These are phyloP conservation scores for Hypomecis atomaria DNA, from an alignment of 2,888 invertebrate species.

Conservation along the genomic window DNA sequence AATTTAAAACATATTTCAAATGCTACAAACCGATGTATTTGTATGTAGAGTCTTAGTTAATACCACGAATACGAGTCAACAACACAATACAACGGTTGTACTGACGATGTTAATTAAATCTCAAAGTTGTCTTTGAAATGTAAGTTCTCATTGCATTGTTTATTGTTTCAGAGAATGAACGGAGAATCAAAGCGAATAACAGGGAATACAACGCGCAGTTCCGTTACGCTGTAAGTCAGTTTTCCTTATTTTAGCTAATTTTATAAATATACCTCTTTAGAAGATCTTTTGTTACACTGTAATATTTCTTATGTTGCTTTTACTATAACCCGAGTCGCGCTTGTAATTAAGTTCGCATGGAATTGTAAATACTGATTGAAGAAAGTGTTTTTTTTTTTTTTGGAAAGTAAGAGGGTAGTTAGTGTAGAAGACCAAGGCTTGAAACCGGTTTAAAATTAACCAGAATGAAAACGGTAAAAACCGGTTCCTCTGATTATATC, in stretches of 20 bases:
- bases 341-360: too few relatives aligned
- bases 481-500: too few relatives aligned
- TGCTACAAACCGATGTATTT: conserved; percentile 7
- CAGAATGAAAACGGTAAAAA: too few relatives aligned
- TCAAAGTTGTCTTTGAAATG: conserved; percentile 28
- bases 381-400: too few relatives aligned
- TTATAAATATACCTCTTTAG: too few relatives aligned
- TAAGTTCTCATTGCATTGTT: conserved; percentile 48
- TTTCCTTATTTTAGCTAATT: neutral
- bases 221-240: conserved; percentile 97
- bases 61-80: conserved; percentile 21
- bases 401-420: too few relatives aligned
- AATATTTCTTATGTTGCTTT: neutral
- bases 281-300: neutral
- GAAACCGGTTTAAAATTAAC: too few relatives aligned
- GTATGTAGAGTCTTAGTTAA: neutral
- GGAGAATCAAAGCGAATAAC: conserved; percentile 98
- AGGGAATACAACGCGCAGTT: conserved; percentile 98
- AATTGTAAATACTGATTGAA: neutral
- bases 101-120: conserved; percentile 40
- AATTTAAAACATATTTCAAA: neutral
- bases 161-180: conserved; percentile 95
- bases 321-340: too few relatives aligned
- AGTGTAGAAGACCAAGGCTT: too few relatives aligned
- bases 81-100: conserved; percentile 33